Evolutionary conservation across 2,113 vertebrate species (phyloP).

Genomic region (Corvus moneduloides): DNA sequence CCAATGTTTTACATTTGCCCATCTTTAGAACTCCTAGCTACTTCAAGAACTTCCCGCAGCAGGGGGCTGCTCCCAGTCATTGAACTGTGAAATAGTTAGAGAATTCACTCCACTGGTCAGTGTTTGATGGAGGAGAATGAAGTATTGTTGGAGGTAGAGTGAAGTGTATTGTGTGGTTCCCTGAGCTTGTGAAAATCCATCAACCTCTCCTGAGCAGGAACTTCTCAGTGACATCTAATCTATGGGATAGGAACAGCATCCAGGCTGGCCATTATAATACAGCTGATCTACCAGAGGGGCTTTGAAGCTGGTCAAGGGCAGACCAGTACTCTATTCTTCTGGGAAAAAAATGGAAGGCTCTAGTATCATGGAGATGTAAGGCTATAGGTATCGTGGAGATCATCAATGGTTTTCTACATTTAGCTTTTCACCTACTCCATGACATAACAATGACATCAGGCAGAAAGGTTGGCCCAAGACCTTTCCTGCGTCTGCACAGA

Average conservation of each 20-base stretch:
- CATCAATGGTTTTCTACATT: neutral
- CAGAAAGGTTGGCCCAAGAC: neutral
- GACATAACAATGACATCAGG: neutral
- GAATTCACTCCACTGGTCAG: neutral
- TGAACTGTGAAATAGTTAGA: neutral
- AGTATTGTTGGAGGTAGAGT: neutral
- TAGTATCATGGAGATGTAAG: rapidly evolving
- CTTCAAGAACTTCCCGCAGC: neutral
- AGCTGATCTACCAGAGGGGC: neutral
- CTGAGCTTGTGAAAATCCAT: neutral
- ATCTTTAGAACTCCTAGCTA: neutral
- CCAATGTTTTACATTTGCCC: neutral
- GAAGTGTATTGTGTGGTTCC: neutral
- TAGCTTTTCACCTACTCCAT: neutral
- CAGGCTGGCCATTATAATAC: neutral
- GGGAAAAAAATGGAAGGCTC: neutral
- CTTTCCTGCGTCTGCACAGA: neutral
- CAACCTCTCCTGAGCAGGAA: neutral
- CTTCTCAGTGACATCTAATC: neutral
- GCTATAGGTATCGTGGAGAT: rapidly evolving
- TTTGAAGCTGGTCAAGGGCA: neutral
- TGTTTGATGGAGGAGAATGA: neutral
- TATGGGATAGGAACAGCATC: neutral
- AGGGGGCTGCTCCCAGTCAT: neutral
- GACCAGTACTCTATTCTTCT: neutral